Conservation (phyloP, 2,113 vertebrate genomes). For the Rattus rattus region DNA sequence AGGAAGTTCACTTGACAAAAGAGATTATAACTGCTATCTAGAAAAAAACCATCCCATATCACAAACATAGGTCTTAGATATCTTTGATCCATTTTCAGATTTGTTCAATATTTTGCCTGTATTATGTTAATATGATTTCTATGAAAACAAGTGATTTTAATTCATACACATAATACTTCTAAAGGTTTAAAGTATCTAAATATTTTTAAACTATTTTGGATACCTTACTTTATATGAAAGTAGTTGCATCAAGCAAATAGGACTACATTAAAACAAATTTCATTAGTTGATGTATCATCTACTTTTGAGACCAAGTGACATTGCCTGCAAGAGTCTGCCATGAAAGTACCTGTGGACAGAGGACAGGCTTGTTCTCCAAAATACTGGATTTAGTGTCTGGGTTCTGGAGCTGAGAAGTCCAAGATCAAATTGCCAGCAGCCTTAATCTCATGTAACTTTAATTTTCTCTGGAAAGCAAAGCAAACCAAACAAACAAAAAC, state of each 20-base stretch:
- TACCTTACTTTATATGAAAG: neutral
- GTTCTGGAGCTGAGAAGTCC: neutral
- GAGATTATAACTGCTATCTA: neutral
- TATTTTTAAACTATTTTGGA: slow-evolving; percentile 19
- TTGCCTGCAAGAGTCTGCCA: neutral
- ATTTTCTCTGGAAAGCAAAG: neutral
- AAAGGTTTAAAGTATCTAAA: slow-evolving; percentile 1
- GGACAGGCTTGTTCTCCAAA: neutral
- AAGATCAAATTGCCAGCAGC: neutral
- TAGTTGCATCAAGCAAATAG: slow-evolving; percentile 26
- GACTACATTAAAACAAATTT: neutral
- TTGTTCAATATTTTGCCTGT: slow-evolving; percentile 29
- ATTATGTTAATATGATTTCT: neutral
- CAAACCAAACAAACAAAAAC: neutral
- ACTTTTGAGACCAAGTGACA: neutral
- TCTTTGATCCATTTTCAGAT: slow-evolving; percentile 32
- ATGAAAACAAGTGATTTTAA: slow-evolving; percentile 43
- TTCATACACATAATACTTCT: slow-evolving; percentile 13
- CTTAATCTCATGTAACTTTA: neutral
- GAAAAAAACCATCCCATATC: neutral
- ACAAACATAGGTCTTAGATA: neutral
- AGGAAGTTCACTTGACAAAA: neutral
- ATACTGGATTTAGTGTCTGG: neutral
- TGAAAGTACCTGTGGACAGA: neutral
- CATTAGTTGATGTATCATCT: neutral